These are phyloP conservation scores for Baccha elongata DNA, from an alignment of 2,888 invertebrate genomes.

Conservation along the genomic window DNA sequence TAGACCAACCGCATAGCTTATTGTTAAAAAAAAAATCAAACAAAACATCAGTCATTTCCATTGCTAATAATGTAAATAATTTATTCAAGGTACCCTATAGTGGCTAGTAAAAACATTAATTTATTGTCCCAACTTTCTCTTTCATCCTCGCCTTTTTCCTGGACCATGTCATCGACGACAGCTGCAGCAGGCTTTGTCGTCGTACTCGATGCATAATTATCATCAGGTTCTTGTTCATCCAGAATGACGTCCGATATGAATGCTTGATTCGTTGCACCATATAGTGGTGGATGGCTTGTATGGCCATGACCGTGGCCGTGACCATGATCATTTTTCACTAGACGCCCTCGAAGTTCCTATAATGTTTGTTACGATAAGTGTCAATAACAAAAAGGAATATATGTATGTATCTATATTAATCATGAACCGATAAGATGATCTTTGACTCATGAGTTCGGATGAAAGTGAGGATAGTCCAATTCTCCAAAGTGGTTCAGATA, in stretches of 20 bases:
- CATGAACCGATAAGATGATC: no score
- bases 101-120: slow-evolving; percentile 94
- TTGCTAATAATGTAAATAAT: neutral
- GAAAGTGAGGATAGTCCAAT: no score
- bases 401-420: neutral
- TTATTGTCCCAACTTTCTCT: slow-evolving; percentile 97
- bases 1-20: slow-evolving; percentile 93
- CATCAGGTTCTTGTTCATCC: slow-evolving; percentile 79
- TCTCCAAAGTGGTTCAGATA: no score
- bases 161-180: slow-evolving; percentile 85
- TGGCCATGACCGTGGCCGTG: slow-evolving; percentile 88
- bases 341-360: slow-evolving; percentile 89
- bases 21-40: slow-evolving; percentile 18
- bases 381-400: neutral
- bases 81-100: slow-evolving; percentile 86
- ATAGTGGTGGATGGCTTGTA: slow-evolving; percentile 84
- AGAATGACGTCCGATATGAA: slow-evolving; percentile 83
- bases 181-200: slow-evolving; percentile 83
- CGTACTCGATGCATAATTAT: slow-evolving; percentile 80
- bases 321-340: slow-evolving; percentile 89
- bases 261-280: slow-evolving; percentile 94
- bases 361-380: neutral
- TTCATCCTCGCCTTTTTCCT: slow-evolving; percentile 89
- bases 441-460: no score
- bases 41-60: slow-evolving; percentile 1